These are phyloP conservation scores for Priocnemis perturbator DNA, from an alignment of 2,888 invertebrate species.

Conservation along the genomic window DNA sequence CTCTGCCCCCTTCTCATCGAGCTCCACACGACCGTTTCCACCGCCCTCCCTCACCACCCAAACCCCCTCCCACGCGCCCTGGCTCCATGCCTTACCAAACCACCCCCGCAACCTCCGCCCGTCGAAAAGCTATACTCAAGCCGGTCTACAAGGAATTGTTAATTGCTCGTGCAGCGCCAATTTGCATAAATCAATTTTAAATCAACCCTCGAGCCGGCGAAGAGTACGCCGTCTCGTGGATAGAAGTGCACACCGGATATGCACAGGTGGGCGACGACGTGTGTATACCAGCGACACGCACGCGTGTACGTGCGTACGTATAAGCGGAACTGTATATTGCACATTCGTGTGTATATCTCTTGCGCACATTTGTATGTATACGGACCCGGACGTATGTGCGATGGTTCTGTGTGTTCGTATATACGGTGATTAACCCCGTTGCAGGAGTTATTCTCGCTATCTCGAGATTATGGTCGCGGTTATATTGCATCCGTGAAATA, in stretches of 20 bases:
- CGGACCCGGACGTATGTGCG: conserved; percentile 13
- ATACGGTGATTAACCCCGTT: conserved; percentile 43
- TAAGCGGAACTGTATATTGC: too few relatives aligned
- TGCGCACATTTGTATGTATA: too few relatives aligned
- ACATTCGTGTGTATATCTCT: too few relatives aligned
- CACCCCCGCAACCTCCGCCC: conserved; percentile 44
- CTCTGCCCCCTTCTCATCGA: conserved; percentile 25
- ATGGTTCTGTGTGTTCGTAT: neutral
- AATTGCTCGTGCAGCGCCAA: conserved; percentile 74
- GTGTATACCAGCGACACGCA: neutral
- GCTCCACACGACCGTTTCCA: conserved; percentile 12
- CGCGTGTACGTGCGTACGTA: neutral
- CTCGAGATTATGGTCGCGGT: conserved; percentile 49
- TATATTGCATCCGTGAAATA: conserved; percentile 37
- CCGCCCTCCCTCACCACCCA: conserved; percentile 3
- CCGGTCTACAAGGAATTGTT: conserved; percentile 74
- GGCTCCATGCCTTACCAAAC: conserved; percentile 4
- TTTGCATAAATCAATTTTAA: conserved; percentile 75
- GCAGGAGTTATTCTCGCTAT: conserved; percentile 40
- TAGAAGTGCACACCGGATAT: conserved; percentile 35
- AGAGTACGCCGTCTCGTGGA: conserved; percentile 49
- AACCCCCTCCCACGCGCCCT: neutral
- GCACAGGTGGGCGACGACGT: conserved; percentile 43
- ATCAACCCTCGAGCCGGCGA: conserved; percentile 65
- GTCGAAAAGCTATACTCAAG: conserved; percentile 67